A percentile compares a stretch with the other conserved stretches of the same genome.
These are phyloP conservation scores for Drosophila grimshawi DNA, from an alignment of 1,140 invertebrate genomes.

Conservation along the genomic window DNA sequence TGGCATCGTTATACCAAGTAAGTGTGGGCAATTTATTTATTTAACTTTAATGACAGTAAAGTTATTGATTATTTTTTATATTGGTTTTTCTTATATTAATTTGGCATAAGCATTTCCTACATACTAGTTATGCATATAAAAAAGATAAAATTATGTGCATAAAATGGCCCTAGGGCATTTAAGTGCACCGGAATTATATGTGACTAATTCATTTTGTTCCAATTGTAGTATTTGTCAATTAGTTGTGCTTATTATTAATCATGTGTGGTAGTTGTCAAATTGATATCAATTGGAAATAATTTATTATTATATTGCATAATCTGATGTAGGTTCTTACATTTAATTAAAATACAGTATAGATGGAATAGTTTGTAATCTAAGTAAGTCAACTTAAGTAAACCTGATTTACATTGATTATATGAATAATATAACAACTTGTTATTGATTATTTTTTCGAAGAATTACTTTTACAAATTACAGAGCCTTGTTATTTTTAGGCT, in stretches of 20 bases:
- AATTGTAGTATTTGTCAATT: not conserved
- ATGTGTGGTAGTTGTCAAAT: not conserved
- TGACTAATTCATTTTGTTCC: not conserved
- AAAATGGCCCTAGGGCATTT: not conserved
- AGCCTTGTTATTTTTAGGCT: no score
- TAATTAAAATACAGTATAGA: not conserved
- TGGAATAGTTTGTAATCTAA: not conserved
- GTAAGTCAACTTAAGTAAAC: not conserved
- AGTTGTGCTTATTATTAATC: not conserved
- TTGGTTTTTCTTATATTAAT: not conserved
- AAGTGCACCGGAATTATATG: no score
- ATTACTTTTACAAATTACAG: not conserved
- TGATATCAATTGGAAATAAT: not conserved
- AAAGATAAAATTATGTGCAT: not conserved
- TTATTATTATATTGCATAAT: not conserved
- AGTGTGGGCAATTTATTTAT: conserved; percentile 41
- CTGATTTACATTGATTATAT: not conserved
- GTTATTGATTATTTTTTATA: conserved; percentile 2
- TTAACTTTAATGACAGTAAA: conserved; percentile 21
- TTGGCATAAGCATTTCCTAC: not conserved
- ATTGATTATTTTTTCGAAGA: not conserved
- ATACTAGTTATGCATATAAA: not conserved
- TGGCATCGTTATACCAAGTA: conserved; percentile 38
- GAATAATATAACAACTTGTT: not conserved
- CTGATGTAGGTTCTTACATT: not conserved